Evolutionary conservation across 2,797 vertebrate species (phyloP), one percentile per base, ranked within the genome.

Genomic region (Austrolebias charrua): DNA sequence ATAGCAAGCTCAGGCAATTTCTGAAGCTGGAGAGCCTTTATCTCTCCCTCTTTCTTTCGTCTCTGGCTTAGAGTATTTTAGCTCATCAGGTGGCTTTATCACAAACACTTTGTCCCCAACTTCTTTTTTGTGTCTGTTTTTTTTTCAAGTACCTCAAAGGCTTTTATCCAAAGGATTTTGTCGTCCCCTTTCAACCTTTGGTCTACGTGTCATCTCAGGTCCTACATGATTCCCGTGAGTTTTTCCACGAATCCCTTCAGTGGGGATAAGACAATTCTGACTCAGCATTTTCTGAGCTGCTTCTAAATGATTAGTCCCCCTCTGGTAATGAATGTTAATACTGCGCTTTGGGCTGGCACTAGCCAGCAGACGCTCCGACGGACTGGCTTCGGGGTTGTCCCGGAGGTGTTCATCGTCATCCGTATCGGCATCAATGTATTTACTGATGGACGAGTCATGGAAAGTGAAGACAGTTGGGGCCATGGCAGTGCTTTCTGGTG

Each of bases 401-500:
- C 95, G 94, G 44, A 96, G 89, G 88, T 98, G 97, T 45, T 98
- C 96, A 55, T 99, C 98, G 0, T 99, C 97, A 3, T 99, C 98
- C 0, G 96, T 99, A 88, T 99, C 98, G 0, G 98, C 97, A 0
- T 99, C 98, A 0, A 99, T 99, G 54, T 98, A 99, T 90, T 94
- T 97, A 89, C 95, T 96, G 80, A 99, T 94, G 16, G 96, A 95
- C 4, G 96, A 95, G 82, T 99, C 96, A 0, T 97, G 95, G 72
- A 98, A 99, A 70, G 96, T 98, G 90, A 99, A 98, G 61, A 97
- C 94, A 65, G 94, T 90, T 55, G 95, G 93, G 68, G 92, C 87
- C 73, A 93, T 88, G 20, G 92, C 88, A 51, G 82, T 68, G 68
- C 80, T 91, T 59, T 98, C 96, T 0, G 97, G 95, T 3, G 96